Percentiles rank a stretch among this genome's conserved stretches.
Conservation (phyloP, 2,113 vertebrate species). For the Hypomesus transpacificus region DNA sequence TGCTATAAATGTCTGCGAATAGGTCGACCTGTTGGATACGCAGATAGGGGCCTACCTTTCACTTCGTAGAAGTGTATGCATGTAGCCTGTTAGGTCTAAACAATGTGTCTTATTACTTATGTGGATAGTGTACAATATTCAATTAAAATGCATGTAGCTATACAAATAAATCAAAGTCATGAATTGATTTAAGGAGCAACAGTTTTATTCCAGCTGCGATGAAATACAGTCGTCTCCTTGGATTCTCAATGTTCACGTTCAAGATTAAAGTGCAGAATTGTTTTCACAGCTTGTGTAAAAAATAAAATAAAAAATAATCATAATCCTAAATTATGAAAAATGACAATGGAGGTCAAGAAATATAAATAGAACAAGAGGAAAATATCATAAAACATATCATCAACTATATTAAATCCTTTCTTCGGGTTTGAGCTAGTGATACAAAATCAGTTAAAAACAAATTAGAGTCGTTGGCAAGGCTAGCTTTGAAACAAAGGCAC, state of each 20-base stretch:
- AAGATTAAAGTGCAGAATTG: conserved; percentile 79
- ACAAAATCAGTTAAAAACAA: conserved; percentile 57
- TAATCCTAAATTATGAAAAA: conserved; percentile 63
- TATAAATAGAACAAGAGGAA: conserved; percentile 66
- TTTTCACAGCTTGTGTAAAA: conserved; percentile 80
- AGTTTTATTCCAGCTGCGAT: conserved; percentile 75
- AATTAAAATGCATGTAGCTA: background rate
- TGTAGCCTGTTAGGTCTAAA: background rate
- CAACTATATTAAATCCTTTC: conserved; percentile 60
- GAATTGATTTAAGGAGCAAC: conserved; percentile 61
- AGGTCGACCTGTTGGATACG: no score
- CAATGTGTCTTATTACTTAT: background rate
- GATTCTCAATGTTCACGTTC: conserved; percentile 66
- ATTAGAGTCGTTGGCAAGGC: conserved; percentile 75
- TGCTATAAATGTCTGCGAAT: no score
- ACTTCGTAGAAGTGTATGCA: no score
- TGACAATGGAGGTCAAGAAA: conserved; percentile 60
- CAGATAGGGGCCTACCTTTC: no score
- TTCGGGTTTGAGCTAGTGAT: conserved; percentile 60
- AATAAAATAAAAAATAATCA: conserved; percentile 57
- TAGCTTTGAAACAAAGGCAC: conserved; percentile 82
- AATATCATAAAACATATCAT: conserved; percentile 60
- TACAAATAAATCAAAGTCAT: conserved; percentile 17
- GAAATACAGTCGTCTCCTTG: conserved; percentile 65
- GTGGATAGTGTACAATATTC: background rate